Evolutionary conservation across 2,888 invertebrate species (phyloP).

Genomic region (Zhuqinia jingwanae): DNA sequence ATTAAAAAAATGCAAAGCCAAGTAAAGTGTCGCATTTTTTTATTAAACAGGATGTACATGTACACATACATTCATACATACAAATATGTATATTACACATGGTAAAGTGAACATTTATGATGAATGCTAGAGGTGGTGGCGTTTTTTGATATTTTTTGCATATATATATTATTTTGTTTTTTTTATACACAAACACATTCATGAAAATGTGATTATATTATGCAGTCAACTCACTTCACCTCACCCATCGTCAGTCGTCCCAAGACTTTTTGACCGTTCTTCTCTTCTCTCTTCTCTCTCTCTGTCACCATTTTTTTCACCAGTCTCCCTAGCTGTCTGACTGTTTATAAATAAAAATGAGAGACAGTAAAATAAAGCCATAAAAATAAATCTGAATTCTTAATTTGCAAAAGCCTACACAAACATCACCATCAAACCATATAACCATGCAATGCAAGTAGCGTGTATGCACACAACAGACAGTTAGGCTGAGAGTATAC

Average conservation of each 20-base stretch:
- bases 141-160: slow-evolving; percentile 27
- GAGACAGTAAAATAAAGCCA: slow-evolving; percentile 68
- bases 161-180: slow-evolving; percentile 48
- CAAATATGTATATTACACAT: not conserved
- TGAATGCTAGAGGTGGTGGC: slow-evolving; percentile 62
- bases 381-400: slow-evolving; percentile 71
- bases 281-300: not conserved
- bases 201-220: slow-evolving; percentile 64
- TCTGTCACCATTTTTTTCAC: too few species aligned
- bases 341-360: slow-evolving; percentile 51
- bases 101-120: not conserved
- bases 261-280: not conserved
- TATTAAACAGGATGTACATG: slow-evolving; percentile 43
- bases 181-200: slow-evolving; percentile 47
- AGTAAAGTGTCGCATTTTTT: slow-evolving; percentile 48
- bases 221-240: slow-evolving; percentile 60
- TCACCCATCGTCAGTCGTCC: slow-evolving; percentile 56
- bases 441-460: not conserved
- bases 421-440: slow-evolving; percentile 33
- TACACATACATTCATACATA: not conserved
- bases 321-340: slow-evolving; percentile 7
- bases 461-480: not conserved
- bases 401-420: slow-evolving; percentile 69
- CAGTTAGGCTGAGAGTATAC: not conserved
- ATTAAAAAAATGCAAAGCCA: slow-evolving; percentile 34